Conservation (phyloP, 2,888 invertebrate species). For the Meghimatium bilineatum region DNA sequence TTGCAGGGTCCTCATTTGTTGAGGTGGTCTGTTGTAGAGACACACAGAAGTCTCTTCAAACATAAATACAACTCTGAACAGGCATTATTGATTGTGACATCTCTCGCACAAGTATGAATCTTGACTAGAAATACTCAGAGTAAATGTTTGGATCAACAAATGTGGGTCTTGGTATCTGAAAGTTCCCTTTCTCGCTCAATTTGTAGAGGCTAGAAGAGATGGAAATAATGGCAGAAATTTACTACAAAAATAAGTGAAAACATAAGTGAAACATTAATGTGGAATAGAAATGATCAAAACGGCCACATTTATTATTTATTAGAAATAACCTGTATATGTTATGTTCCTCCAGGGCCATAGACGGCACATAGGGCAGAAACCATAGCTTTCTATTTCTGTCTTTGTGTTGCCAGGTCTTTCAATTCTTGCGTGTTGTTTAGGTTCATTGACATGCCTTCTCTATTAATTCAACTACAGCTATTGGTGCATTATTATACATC, state of each 20-base stretch:
- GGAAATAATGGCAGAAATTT: not conserved
- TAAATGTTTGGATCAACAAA: slow-evolving; percentile 69
- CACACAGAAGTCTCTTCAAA: not conserved
- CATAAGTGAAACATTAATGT: not conserved
- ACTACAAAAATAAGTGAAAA: no score
- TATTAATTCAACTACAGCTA: no score
- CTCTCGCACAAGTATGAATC: not conserved
- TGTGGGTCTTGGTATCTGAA: slow-evolving; percentile 68
- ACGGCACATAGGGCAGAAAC: no score
- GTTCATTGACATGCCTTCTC: no score
- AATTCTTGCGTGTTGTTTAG: no score
- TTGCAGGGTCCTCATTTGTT: not conserved
- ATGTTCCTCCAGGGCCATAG: no score
- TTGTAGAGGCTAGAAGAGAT: slow-evolving; percentile 45
- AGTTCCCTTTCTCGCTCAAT: slow-evolving; percentile 57
- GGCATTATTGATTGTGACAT: not conserved
- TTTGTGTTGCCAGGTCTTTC: no score
- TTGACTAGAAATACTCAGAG: slow-evolving; percentile 66
- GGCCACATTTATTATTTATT: no score
- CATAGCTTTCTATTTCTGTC: no score
- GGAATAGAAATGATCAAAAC: no score
- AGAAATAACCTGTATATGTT: no score
- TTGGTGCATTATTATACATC: no score
- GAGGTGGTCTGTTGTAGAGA: slow-evolving; percentile 2
- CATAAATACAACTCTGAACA: not conserved